Conservation (phyloP, 2,888 invertebrate species). For the Apantesis nais region DNA sequence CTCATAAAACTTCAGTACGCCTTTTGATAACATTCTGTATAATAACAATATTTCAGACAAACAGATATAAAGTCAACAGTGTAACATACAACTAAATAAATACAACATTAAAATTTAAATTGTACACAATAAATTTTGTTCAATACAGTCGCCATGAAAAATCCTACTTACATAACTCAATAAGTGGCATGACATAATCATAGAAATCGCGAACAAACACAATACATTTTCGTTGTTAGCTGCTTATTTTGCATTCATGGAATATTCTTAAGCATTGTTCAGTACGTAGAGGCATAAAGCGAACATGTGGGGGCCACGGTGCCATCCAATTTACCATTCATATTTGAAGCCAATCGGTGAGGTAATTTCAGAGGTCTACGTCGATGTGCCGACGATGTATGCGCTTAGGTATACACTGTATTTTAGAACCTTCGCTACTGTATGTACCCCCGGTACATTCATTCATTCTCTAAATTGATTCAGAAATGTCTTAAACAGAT, state of each 20-base stretch:
- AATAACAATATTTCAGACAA: background rate
- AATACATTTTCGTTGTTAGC: conserved; percentile 69
- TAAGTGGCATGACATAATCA: conserved; percentile 71
- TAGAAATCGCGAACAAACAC: conserved; percentile 68
- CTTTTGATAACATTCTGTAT: too few species aligned
- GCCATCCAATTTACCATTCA: conserved; percentile 80
- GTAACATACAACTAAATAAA: background rate
- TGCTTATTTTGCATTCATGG: conserved; percentile 83
- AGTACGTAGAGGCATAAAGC: conserved; percentile 66
- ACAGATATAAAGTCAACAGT: background rate
- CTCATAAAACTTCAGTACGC: background rate
- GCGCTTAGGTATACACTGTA: conserved; percentile 41
- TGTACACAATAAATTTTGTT: conserved; percentile 17
- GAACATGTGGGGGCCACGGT: conserved; percentile 63
- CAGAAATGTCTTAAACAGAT: background rate
- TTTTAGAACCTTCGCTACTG: background rate
- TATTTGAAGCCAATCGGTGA: conserved; percentile 78
- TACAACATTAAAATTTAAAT: background rate
- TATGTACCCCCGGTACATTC: background rate
- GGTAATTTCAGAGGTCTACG: conserved; percentile 77
- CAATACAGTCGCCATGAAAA: conserved; percentile 31
- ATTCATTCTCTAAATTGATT: background rate
- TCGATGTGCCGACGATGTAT: conserved; percentile 43
- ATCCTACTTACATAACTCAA: conserved; percentile 30
- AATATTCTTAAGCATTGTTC: conserved; percentile 79